Evolutionary conservation across 2,797 vertebrate genomes (phyloP).

Genomic region (Trachops cirrhosus): DNA sequence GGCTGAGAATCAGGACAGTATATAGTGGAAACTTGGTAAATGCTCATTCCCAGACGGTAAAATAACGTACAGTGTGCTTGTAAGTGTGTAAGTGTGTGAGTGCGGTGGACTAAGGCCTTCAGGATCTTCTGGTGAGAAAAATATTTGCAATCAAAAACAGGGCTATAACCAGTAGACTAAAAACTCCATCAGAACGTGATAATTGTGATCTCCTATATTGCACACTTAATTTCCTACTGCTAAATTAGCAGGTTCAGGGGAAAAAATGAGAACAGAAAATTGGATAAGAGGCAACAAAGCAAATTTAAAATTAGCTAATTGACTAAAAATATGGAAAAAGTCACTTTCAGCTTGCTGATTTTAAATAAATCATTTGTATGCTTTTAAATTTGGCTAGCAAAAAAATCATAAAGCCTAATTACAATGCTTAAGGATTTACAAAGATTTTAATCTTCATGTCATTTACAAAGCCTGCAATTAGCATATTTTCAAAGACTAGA

Average conservation of each 20-base stretch:
- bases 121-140: not conserved
- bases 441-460: not conserved
- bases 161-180: not conserved
- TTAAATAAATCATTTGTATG: slow-evolving; percentile 50
- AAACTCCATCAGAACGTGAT: not conserved
- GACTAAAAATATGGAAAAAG: slow-evolving; percentile 35
- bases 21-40: not conserved
- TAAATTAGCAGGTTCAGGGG: not conserved
- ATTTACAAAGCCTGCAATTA: slow-evolving; percentile 39
- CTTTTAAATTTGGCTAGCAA: slow-evolving; percentile 27
- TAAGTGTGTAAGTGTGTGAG: too few relatives aligned
- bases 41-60: not conserved
- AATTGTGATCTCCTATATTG: not conserved
- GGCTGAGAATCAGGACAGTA: not conserved
- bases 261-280: slow-evolving; percentile 10
- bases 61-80: not conserved
- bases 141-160: not conserved
- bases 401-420: slow-evolving; percentile 31
- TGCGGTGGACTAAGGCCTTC: not conserved
- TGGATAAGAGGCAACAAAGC: slow-evolving; percentile 8
- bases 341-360: not conserved
- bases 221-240: slow-evolving; percentile 1
- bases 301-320: slow-evolving; percentile 40
- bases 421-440: slow-evolving; percentile 18
- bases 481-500: slow-evolving; percentile 12